Evolutionary conservation across 2,888 invertebrate species (phyloP).

Genomic region (Ochropleura plecta): DNA sequence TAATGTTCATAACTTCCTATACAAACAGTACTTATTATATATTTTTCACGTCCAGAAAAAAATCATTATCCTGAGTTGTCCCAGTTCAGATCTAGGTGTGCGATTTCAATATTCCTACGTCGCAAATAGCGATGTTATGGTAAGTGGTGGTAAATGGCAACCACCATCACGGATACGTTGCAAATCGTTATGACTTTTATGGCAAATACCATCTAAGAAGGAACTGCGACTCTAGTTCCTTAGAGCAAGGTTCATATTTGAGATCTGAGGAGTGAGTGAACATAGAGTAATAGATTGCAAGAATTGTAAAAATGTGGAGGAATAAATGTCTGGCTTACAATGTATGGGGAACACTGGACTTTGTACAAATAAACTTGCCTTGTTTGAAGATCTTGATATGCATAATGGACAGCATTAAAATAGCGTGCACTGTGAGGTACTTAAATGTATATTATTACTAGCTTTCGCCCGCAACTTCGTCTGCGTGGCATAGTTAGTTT

Average conservation of each 20-base stretch:
- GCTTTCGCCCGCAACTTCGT: too few relatives aligned
- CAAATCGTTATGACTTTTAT: constrained; percentile 39
- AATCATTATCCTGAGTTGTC: too few relatives aligned
- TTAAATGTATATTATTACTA: background rate
- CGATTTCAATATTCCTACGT: constrained; percentile 8
- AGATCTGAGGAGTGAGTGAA: background rate
- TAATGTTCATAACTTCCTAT: too few relatives aligned
- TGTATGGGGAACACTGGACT: constrained; percentile 16
- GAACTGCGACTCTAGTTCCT: constrained; percentile 11
- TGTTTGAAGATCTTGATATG: constrained; percentile 24
- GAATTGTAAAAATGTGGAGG: constrained; percentile 44
- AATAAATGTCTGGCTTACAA: constrained; percentile 36
- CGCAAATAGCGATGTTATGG: constrained; percentile 27
- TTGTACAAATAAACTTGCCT: background rate
- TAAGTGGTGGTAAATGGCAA: constrained; percentile 35
- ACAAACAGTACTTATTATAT: too few relatives aligned
- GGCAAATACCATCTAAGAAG: background rate
- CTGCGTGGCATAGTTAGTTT: too few relatives aligned
- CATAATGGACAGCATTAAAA: constrained; percentile 2
- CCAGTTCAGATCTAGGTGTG: too few relatives aligned
- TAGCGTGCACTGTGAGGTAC: background rate
- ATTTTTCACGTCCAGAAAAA: too few relatives aligned
- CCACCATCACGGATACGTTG: constrained; percentile 24
- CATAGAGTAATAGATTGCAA: constrained; percentile 1
- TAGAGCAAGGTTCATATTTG: background rate